Percentiles rank a stretch among this genome's conserved stretches.
Conservation (phyloP, 2,797 vertebrate genomes). For the Bradypodion pumilum region DNA sequence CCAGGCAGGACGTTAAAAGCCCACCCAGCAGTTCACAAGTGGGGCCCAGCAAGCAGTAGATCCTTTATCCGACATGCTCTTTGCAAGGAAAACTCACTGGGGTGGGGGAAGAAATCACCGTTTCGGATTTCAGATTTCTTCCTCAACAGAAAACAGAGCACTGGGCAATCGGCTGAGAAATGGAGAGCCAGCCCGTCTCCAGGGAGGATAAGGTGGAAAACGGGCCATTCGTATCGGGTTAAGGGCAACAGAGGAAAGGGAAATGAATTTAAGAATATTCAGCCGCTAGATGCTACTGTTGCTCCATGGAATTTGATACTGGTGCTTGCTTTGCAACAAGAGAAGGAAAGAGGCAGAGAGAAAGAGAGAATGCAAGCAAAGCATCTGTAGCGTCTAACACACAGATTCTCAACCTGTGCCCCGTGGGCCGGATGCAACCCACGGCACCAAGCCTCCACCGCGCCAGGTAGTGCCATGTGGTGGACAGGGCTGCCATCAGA, state of each 20-base stretch:
- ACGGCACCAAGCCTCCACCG: too few relatives aligned
- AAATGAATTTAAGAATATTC: constrained; percentile 15
- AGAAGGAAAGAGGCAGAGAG: too few relatives aligned
- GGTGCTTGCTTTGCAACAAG: background rate
- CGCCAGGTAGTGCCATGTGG: too few relatives aligned
- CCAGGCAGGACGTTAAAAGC: constrained; percentile 51
- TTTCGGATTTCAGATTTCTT: constrained; percentile 67
- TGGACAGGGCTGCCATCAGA: too few relatives aligned
- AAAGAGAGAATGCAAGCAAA: too few relatives aligned
- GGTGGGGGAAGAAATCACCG: constrained; percentile 50
- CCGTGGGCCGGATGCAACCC: too few relatives aligned
- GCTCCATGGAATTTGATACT: constrained; percentile 47
- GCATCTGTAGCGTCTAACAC: too few relatives aligned
- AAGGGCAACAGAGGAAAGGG: constrained; percentile 9
- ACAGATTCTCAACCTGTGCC: too few relatives aligned
- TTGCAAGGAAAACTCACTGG: constrained; percentile 53
- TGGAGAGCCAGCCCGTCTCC: constrained; percentile 55
- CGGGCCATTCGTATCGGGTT: constrained; percentile 54
- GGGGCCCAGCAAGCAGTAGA: background rate
- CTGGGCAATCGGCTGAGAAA: constrained; percentile 39
- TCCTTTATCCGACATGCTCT: constrained; percentile 24
- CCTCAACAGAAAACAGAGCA: constrained; percentile 69
- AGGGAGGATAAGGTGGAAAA: constrained; percentile 42
- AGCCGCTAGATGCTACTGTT: constrained; percentile 70
- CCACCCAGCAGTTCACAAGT: constrained; percentile 59